Conservation (phyloP, 2,797 vertebrate species). For the Sebastes elongatus region DNA sequence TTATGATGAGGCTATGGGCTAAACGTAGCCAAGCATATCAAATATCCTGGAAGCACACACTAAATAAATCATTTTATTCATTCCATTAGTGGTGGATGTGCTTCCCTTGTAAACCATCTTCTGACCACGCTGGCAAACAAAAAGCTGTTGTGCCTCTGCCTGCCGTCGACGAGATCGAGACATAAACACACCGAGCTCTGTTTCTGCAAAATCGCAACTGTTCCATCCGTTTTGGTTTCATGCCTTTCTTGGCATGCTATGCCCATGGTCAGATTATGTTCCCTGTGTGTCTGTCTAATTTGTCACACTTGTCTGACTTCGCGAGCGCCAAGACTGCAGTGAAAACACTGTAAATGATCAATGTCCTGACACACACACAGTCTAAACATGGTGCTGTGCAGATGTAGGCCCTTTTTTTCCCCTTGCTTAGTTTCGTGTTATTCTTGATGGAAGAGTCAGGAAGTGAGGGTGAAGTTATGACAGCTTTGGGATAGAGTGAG, state of each 20-base stretch:
- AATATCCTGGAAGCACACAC: slow-evolving; percentile 83
- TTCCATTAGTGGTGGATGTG: slow-evolving; percentile 82
- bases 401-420: not conserved
- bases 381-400: not conserved
- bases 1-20: slow-evolving; percentile 85
- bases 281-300: slow-evolving; percentile 48
- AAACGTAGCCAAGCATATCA: slow-evolving; percentile 86
- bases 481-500: not conserved
- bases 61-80: slow-evolving; percentile 88
- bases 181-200: slow-evolving; percentile 11
- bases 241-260: slow-evolving; percentile 28
- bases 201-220: slow-evolving; percentile 40
- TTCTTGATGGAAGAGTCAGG: not conserved
- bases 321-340: slow-evolving; percentile 4
- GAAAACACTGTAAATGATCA: slow-evolving; percentile 39
- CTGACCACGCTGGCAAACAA: slow-evolving; percentile 74
- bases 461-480: slow-evolving; percentile 18
- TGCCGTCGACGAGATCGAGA: slow-evolving; percentile 35
- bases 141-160: slow-evolving; percentile 58
- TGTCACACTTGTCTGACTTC: slow-evolving; percentile 35
- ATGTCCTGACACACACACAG: slow-evolving; percentile 5
- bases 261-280: slow-evolving; percentile 29
- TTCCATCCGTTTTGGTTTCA: slow-evolving; percentile 51
- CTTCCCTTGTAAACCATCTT: slow-evolving; percentile 77
- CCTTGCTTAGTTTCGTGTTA: not conserved